Evolutionary conservation across 2,113 vertebrate genomes (phyloP).

Genomic region (Gadus chalcogrammus): DNA sequence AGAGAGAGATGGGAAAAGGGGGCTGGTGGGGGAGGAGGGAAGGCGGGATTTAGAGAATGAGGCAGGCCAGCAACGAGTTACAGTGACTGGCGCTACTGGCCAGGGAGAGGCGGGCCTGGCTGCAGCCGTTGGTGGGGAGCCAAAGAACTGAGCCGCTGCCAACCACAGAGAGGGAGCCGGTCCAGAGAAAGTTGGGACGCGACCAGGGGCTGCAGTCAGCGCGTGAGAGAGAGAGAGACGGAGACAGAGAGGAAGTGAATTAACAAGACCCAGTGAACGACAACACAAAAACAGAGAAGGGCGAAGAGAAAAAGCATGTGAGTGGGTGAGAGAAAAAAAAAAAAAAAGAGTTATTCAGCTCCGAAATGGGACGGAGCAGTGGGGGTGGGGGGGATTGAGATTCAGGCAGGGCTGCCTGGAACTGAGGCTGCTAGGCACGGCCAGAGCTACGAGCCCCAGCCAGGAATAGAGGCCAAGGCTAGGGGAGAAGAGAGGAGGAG

Average conservation of each 20-base stretch:
- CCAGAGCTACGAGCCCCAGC: conserved; percentile 58
- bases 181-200: conserved; percentile 63
- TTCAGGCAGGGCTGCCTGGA: conserved; percentile 53
- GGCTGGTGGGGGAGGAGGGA: not conserved
- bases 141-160: conserved; percentile 63
- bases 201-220: conserved; percentile 50
- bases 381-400: conserved; percentile 56
- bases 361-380: conserved; percentile 46
- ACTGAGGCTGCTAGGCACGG: conserved; percentile 53
- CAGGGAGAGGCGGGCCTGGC: conserved; percentile 59
- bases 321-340: conserved; percentile 30
- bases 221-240: conserved; percentile 12
- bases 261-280: conserved; percentile 42
- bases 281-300: conserved; percentile 22
- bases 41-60: conserved; percentile 26
- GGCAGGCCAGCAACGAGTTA: conserved; percentile 58
- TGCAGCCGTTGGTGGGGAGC: conserved; percentile 49
- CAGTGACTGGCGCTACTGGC: conserved; percentile 57
- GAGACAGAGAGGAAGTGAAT: conserved; percentile 28
- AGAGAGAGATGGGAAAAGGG: no score
- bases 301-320: conserved; percentile 33
- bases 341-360: conserved; percentile 50
- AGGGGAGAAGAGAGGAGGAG: not conserved
- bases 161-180: conserved; percentile 58
- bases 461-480: conserved; percentile 61